A percentile compares a stretch with the other conserved stretches of the same genome.
phyloP scores from a whole-genome alignment of 64 coral and sea anemone genomes.

The Stylophora pistillata region DNA sequence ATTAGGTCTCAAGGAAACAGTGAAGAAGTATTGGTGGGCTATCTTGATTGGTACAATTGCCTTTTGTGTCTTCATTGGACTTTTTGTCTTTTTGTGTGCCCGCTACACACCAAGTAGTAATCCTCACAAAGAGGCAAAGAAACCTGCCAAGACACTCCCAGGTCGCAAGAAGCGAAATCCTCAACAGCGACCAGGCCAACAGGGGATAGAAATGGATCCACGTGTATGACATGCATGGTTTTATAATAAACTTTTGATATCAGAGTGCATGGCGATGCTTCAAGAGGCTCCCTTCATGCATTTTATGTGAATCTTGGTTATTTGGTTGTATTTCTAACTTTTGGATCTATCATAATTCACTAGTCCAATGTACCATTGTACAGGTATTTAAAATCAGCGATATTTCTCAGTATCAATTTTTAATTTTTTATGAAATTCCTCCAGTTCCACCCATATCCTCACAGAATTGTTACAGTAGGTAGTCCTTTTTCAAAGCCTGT shows the following conservation, averaged over 20 bases:
- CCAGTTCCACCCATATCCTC: too few species aligned
- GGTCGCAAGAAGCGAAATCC: conserved; percentile 45
- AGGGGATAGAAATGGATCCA: conserved; percentile 13
- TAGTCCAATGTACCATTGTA: too few species aligned
- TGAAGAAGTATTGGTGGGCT: conserved; percentile 63
- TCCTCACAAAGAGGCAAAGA: conserved; percentile 51
- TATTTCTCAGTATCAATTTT: too few species aligned
- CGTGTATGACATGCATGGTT: not conserved
- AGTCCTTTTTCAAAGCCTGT: too few species aligned
- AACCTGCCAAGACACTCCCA: conserved; percentile 56
- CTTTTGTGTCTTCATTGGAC: conserved; percentile 33
- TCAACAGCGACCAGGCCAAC: not conserved
- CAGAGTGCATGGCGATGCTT: too few species aligned
- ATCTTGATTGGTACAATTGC: conserved; percentile 45
- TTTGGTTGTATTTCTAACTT: too few species aligned
- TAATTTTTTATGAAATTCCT: too few species aligned
- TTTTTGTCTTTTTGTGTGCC: conserved; percentile 45
- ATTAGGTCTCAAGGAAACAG: conserved; percentile 56
- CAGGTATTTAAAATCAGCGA: too few species aligned
- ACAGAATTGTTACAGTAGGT: too few species aligned
- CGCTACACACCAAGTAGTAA: conserved; percentile 70
- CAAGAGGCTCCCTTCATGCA: too few species aligned
- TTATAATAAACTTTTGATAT: not conserved
- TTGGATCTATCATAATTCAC: too few species aligned
- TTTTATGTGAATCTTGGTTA: too few species aligned